Evolutionary conservation across 92 coral and sea anemone genomes (phyloP), one percentile per base, ranked within the genome.

Genomic region (Umimayanthus chanpuru): DNA sequence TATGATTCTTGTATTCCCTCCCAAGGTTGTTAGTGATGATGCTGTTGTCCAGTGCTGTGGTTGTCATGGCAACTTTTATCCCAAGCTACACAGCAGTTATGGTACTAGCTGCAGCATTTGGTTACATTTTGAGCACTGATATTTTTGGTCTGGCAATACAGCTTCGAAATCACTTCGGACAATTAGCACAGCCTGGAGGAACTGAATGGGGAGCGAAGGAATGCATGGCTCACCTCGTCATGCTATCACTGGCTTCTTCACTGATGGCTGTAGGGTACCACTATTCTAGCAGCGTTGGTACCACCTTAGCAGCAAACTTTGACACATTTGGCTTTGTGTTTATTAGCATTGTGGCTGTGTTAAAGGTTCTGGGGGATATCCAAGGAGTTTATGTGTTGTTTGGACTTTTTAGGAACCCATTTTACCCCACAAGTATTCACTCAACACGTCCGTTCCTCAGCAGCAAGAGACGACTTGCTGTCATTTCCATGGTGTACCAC

Each of bases 391-490:
- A 94, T 86, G 68, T 94, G 72, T 67, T 94, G 23, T 82, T 90
- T 86, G 97, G 99, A 61, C 76, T 97, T 73, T 67, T 93, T n/a
- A 88, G 99, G 78, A 97, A 97, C 79, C 99, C 99, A 38, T 82
- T 97, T 2, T 97, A 72, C 55, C 98, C 96, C 26, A 90, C 93
- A 73, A 96, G 94, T 50, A 88, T 92, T 61, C 91, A 96, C 15
- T 91, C 95, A 77, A 71, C 85, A 32, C 36, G 82, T 23, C 67
- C 28, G 26, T 94, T 97, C 88, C 85, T 91, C 68, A 89, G 81
- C 71, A 92, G 94, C 79, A 96, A 97, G 87, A 77, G 79, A 18
- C 79, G 66, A 26, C 85, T 97, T 85, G 85, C 80, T 76, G 85
- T 87, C 16, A 44, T 92, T 20, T 96, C 94, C 23, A 76, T 85